A percentile compares a stretch with the other conserved stretches of the same genome.
Conservation (phyloP, 2,113 vertebrate genomes). For the Cryptotis parvus region DNA sequence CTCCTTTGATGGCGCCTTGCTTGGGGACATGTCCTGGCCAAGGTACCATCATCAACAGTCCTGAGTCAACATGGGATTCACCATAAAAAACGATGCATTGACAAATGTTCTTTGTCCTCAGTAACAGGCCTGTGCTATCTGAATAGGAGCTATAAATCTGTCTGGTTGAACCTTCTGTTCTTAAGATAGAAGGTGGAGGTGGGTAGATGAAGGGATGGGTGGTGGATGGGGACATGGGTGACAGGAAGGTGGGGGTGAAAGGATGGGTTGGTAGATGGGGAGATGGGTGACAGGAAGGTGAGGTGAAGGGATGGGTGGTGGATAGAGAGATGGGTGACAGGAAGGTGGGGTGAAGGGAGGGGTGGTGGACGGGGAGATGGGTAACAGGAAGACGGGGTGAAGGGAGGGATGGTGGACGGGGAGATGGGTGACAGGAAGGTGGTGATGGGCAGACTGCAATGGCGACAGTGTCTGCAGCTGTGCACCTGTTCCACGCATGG, state of each 20-base stretch:
- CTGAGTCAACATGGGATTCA: conserved; percentile 61
- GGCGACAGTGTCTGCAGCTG: no score
- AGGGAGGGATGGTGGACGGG: background rate
- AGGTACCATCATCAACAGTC: conserved; percentile 12
- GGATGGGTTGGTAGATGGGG: no score
- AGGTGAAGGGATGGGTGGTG: no score
- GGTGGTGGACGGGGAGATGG: background rate
- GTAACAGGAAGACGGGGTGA: background rate
- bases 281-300: no score
- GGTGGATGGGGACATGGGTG: no score
- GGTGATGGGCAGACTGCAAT: background rate
- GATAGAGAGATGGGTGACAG: no score
- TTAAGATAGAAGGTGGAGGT: conserved; percentile 35
- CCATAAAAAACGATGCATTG: conserved; percentile 27
- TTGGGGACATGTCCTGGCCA: background rate
- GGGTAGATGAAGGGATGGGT: background rate
- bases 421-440: no score
- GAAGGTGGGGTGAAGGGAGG: background rate
- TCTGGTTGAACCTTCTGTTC: conserved; percentile 38
- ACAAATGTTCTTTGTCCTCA: conserved; percentile 65
- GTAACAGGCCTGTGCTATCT: conserved; percentile 6
- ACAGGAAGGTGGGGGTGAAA: no score
- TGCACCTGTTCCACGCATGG: no score
- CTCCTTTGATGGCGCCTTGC: background rate
- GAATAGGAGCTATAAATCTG: conserved; percentile 62